Evolutionary conservation across 2,797 vertebrate genomes (phyloP).

Genomic region (Fundulus diaphanus): DNA sequence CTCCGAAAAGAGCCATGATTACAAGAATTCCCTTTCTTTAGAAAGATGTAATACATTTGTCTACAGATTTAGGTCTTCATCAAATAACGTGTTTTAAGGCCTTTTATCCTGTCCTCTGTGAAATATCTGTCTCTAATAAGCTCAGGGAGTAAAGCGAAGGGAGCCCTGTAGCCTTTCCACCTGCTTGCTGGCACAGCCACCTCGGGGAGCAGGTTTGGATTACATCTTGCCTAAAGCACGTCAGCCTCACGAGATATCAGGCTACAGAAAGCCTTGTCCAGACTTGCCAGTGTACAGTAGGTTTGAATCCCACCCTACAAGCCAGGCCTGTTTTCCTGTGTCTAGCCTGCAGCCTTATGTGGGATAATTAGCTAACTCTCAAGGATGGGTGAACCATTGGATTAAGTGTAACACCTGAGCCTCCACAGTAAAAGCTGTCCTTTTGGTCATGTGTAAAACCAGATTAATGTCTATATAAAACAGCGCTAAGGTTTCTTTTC

Average conservation of each 20-base stretch:
- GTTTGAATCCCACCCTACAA: slow-evolving; percentile 72
- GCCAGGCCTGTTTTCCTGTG: slow-evolving; percentile 76
- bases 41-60: not conserved
- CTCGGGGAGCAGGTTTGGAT: slow-evolving; percentile 56
- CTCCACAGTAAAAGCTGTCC: slow-evolving; percentile 5
- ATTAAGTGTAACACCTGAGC: slow-evolving; percentile 68
- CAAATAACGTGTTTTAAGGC: slow-evolving; percentile 54
- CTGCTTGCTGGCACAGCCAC: slow-evolving; percentile 57
- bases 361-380: slow-evolving; percentile 71
- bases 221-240: slow-evolving; percentile 44
- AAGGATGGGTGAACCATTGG: slow-evolving; percentile 49
- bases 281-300: slow-evolving; percentile 75
- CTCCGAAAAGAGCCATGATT: not conserved
- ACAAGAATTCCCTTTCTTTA: not conserved
- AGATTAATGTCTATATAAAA: slow-evolving; percentile 4
- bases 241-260: slow-evolving; percentile 50
- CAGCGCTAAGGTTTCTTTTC: not conserved
- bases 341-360: slow-evolving; percentile 55
- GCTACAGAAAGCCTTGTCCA: slow-evolving; percentile 67
- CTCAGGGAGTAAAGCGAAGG: slow-evolving; percentile 47
- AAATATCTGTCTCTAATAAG: slow-evolving; percentile 48
- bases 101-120: slow-evolving; percentile 9
- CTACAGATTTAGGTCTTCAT: not conserved
- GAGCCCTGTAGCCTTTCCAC: slow-evolving; percentile 54
- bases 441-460: slow-evolving; percentile 13